Evolutionary conservation across 2,113 vertebrate genomes (phyloP).

Genomic region (Mormyrus iriodes): DNA sequence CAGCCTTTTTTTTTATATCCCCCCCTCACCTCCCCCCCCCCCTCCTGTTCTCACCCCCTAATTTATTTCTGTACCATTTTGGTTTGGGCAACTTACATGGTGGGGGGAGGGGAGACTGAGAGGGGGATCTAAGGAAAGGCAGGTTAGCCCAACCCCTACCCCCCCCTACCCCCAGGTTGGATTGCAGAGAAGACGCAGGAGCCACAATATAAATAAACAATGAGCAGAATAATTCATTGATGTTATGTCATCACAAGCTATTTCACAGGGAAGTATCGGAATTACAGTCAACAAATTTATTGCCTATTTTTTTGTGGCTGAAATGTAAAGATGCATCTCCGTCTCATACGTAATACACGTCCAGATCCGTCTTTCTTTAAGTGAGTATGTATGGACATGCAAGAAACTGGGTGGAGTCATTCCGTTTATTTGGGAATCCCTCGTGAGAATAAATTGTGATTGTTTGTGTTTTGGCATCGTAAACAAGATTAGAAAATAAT

Average conservation of each 20-base stretch:
- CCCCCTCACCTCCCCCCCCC: background rate
- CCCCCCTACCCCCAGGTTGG: too few relatives aligned
- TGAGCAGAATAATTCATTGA: constrained; percentile 49
- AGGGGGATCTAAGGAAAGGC: background rate
- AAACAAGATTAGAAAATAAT: constrained; percentile 13
- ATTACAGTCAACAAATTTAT: constrained; percentile 62
- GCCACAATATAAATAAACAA: constrained; percentile 45
- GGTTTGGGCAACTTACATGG: too few relatives aligned
- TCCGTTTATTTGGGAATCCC: background rate
- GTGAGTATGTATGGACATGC: background rate
- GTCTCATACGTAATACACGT: constrained; percentile 24
- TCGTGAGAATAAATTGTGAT: background rate
- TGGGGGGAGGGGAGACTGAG: too few relatives aligned
- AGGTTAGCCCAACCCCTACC: too few relatives aligned
- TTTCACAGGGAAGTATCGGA: constrained; percentile 59
- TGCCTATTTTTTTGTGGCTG: constrained; percentile 48
- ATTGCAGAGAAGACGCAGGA: constrained; percentile 26
- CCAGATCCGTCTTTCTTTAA: background rate
- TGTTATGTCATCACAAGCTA: constrained; percentile 48
- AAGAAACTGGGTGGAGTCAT: background rate
- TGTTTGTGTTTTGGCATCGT: background rate
- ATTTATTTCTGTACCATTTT: background rate
- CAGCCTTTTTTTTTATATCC: too few relatives aligned
- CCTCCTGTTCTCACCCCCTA: background rate
- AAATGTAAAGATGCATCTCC: background rate